Conservation (phyloP, 2,888 invertebrate genomes). For the Tupiocoris notatus region DNA sequence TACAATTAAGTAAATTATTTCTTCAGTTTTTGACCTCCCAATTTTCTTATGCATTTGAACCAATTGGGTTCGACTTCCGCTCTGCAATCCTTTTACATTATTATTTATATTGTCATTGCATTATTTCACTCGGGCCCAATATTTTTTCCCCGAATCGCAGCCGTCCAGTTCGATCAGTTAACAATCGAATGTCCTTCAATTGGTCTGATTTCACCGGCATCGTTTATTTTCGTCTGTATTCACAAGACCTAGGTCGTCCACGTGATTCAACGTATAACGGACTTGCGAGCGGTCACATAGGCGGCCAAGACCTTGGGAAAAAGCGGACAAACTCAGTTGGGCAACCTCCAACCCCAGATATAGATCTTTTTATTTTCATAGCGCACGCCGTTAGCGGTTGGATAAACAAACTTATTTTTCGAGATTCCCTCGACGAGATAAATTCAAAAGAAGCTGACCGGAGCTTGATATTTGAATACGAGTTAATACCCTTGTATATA, state of each 20-base stretch:
- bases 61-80: no score
- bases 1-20: no score
- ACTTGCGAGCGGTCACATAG: background rate
- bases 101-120: no score
- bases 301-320: background rate
- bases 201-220: background rate
- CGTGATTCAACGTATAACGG: background rate
- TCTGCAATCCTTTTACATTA: no score
- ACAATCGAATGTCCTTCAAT: no score
- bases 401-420: background rate
- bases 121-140: no score
- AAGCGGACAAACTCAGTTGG: background rate
- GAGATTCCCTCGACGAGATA: background rate
- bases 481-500: no score
- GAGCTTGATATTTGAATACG: background rate
- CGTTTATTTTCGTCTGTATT: background rate
- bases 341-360: background rate
- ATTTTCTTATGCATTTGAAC: no score
- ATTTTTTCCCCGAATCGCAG: no score
- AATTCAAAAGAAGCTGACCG: background rate
- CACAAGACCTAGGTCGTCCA: background rate
- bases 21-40: no score
- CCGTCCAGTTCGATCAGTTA: no score
- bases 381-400: background rate
- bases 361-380: background rate